These are phyloP conservation scores for Epinephelus cyanopodus DNA, from an alignment of 2,113 vertebrate genomes.

Conservation along the genomic window DNA sequence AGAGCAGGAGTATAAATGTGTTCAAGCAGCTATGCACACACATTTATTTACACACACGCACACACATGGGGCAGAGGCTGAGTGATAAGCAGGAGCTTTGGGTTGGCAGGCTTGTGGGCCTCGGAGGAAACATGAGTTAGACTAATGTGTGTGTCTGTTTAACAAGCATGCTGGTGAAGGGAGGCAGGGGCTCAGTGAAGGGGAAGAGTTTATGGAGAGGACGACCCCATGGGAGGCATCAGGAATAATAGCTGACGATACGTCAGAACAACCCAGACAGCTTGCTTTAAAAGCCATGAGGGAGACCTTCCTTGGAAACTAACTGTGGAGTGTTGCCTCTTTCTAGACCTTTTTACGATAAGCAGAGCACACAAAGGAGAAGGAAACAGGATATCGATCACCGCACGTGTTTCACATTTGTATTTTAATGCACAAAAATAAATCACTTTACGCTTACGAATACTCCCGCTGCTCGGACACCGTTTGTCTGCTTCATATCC, in stretches of 20 bases:
- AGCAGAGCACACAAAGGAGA: slow-evolving; percentile 17
- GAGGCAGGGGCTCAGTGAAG: slow-evolving; percentile 63
- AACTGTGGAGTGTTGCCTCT: slow-evolving; percentile 26
- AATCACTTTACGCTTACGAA: not conserved
- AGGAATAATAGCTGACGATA: slow-evolving; percentile 72
- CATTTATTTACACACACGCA: slow-evolving; percentile 12
- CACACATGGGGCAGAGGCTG: slow-evolving; percentile 46
- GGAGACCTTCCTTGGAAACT: slow-evolving; percentile 40
- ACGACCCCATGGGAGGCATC: slow-evolving; percentile 71
- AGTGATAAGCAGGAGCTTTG: slow-evolving; percentile 74
- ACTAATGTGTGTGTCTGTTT: slow-evolving; percentile 80
- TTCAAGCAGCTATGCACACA: slow-evolving; percentile 31
- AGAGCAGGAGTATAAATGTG: slow-evolving; percentile 32
- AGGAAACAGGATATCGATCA: slow-evolving; percentile 41
- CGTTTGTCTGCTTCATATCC: slow-evolving; percentile 14
- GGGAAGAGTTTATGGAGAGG: slow-evolving; percentile 76
- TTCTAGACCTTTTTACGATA: slow-evolving; percentile 2
- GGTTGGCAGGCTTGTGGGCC: slow-evolving; percentile 70
- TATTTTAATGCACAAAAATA: not conserved
- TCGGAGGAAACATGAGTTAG: slow-evolving; percentile 78
- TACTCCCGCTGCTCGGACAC: not conserved
- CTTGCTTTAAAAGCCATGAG: slow-evolving; percentile 64
- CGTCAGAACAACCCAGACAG: slow-evolving; percentile 59
- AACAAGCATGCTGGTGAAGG: slow-evolving; percentile 75
- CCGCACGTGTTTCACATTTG: not conserved